Conservation (phyloP, 2,797 vertebrate genomes). For the Falco rusticolus region DNA sequence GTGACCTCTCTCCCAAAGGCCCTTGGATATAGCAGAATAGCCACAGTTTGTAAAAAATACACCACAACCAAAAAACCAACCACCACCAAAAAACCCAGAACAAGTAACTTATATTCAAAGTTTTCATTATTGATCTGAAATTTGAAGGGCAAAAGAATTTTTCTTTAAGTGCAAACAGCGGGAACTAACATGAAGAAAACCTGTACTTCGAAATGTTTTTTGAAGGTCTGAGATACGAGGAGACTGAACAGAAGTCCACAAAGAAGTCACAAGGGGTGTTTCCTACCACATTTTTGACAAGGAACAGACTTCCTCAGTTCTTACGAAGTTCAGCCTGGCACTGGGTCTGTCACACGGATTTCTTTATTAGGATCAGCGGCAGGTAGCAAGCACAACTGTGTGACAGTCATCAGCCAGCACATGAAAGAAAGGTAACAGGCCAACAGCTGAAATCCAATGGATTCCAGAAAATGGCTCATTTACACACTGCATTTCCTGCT, state of each 20-base stretch:
- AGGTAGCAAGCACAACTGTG: background rate
- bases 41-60: background rate
- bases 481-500: background rate
- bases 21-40: accelerated
- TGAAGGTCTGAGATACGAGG: background rate
- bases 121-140: background rate
- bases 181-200: background rate
- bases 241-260: background rate
- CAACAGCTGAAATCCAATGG: background rate
- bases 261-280: background rate
- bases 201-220: background rate
- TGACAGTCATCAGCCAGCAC: background rate
- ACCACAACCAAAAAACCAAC: background rate
- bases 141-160: background rate
- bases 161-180: background rate
- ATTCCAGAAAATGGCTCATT: background rate
- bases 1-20: background rate
- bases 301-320: background rate
- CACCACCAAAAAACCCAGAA: background rate
- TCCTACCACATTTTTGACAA: background rate
- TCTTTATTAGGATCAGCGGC: background rate
- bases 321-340: background rate
- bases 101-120: background rate
- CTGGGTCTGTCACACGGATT: background rate
- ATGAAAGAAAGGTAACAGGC: background rate